Evolutionary conservation across 2,888 invertebrate species (phyloP).

Genomic region (Podabrus alpinus): DNA sequence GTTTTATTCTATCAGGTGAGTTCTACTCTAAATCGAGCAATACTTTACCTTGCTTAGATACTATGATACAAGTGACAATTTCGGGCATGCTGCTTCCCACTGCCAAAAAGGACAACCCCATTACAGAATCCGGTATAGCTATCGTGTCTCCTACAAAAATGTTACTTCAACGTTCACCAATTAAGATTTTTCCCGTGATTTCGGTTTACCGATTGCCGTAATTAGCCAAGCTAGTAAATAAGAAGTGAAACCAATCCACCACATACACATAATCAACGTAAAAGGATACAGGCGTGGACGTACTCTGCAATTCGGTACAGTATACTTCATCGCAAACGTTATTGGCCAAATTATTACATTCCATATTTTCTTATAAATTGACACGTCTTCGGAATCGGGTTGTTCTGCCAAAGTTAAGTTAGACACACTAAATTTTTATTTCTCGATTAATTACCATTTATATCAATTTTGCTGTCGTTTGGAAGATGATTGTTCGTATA

Average conservation of each 20-base stretch:
- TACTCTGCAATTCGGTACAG: constrained; percentile 73
- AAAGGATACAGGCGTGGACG: constrained; percentile 61
- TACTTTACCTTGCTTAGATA: constrained; percentile 69
- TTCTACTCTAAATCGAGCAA: not conserved
- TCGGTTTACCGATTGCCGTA: constrained; percentile 67
- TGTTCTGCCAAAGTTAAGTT: not conserved
- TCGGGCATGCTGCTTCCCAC: constrained; percentile 83
- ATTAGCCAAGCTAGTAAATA: constrained; percentile 82
- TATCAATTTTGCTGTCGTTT: not conserved
- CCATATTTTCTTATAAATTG: constrained; percentile 51
- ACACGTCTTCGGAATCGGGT: constrained; percentile 57
- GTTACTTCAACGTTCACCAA: not conserved
- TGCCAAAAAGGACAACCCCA: constrained; percentile 78
- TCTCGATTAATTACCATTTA: not conserved
- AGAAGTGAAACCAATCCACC: constrained; percentile 76
- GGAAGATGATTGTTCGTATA: not conserved
- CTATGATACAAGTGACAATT: constrained; percentile 78
- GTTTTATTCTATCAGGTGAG: no score
- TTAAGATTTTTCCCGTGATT: not conserved
- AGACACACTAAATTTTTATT: not conserved
- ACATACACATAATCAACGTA: constrained; percentile 73
- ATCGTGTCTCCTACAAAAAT: constrained; percentile 68
- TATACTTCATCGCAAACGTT: constrained; percentile 65
- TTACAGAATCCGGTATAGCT: constrained; percentile 76
- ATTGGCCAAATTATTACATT: constrained; percentile 73